These are phyloP conservation scores for Saimiri boliviensis DNA, from an alignment of 2,113 vertebrate genomes.

Conservation along the genomic window DNA sequence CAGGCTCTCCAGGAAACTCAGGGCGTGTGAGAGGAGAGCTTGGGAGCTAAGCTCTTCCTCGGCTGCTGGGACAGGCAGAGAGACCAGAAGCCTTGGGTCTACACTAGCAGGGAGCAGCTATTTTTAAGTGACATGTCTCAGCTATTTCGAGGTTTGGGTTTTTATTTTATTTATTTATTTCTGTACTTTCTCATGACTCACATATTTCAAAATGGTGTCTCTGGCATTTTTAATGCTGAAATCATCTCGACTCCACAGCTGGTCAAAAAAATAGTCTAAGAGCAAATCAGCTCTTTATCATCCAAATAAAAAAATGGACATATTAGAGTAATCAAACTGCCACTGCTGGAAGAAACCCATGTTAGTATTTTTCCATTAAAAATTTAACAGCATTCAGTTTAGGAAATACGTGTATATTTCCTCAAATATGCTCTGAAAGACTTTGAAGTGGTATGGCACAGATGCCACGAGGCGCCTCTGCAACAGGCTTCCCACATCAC, in stretches of 20 bases:
- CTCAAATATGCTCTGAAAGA: not conserved
- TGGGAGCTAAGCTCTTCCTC: not conserved
- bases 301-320: not conserved
- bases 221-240: not conserved
- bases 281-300: not conserved
- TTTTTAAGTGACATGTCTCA: conserved; percentile 26
- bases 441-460: not conserved
- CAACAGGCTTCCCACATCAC: not conserved
- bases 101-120: accelerated
- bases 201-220: conserved; percentile 38
- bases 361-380: conserved; percentile 21
- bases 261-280: conserved; percentile 10
- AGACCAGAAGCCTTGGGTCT: not conserved
- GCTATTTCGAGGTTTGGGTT: conserved; percentile 45
- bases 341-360: not conserved
- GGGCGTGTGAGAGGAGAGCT: not conserved
- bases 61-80: too few species aligned
- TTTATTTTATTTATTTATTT: conserved; percentile 58
- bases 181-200: conserved; percentile 63
- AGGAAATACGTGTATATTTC: not conserved
- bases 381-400: not conserved
- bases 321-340: not conserved
- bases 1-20: accelerated
- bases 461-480: not conserved
- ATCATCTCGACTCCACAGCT: conserved; percentile 8